These are phyloP conservation scores for Ciconia boyciana DNA, from an alignment of 2,113 vertebrate species.

Conservation along the genomic window DNA sequence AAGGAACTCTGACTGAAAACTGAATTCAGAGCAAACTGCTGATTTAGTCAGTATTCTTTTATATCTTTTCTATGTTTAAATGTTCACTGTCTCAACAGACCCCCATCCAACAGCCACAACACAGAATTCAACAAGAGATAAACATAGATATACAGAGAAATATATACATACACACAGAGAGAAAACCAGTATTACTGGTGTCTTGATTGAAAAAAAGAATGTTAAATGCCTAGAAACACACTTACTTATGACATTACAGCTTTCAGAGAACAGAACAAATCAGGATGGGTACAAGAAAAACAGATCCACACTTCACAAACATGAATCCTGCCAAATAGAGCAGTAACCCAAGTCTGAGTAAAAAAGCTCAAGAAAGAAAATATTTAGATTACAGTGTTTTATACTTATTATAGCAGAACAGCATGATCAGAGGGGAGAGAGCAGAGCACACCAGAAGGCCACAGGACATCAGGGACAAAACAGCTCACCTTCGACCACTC, in stretches of 20 bases:
- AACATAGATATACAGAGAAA: background rate
- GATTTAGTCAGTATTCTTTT: background rate
- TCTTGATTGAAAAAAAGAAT: background rate
- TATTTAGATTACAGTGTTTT: background rate
- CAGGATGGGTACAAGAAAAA: background rate
- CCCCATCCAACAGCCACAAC: background rate
- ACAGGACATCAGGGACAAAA: background rate
- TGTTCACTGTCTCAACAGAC: background rate
- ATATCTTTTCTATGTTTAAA: background rate
- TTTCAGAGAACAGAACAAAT: background rate
- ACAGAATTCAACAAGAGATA: background rate
- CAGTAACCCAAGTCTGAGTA: background rate
- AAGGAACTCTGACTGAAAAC: background rate
- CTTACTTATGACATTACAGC: background rate
- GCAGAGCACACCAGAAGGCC: background rate
- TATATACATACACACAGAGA: background rate
- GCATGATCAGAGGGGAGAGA: background rate
- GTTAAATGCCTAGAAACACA: background rate
- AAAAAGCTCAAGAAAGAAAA: background rate
- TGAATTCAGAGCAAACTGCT: background rate
- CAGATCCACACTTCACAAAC: background rate
- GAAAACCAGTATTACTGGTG: background rate
- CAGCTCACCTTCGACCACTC: constrained; percentile 92
- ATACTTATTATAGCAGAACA: background rate
- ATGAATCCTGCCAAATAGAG: background rate